Evolutionary conservation across 2,113 vertebrate species (phyloP), one percentile per base, ranked within the genome.

Genomic region (Larimichthys polyactis): DNA sequence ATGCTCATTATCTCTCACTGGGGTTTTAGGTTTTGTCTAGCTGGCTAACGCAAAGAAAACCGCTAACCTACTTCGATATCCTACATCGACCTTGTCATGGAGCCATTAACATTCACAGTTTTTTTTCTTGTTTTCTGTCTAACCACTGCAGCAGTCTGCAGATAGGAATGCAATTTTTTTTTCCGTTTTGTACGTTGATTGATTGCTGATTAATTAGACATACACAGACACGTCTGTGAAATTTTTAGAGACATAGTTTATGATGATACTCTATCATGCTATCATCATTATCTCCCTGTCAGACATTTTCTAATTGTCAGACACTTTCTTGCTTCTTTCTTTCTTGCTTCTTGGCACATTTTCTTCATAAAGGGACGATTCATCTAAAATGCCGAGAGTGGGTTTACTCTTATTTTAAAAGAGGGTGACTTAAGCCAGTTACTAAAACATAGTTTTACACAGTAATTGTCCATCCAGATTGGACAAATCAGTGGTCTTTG

Each of bases 261-360:
- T 84, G 51, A 70, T 84, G 22, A 74, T 58, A 29, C 55, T 49
- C 43, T 36, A 63, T 43, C 36, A 74, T 29, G 32, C 71, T 75
- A 71, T 71, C 44, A 58, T 79, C 58, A 75, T 80, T 75, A 79
- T 76, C 71, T 60, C 49, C 19, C 44, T 79, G 57, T 79, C 70
- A 44, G 22, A 11, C 51, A 27, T 51, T 40, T 57, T 40, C 17
- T 63, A 71, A 46, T 64, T 40, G 51, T 24, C 20, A 49, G 15
- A 49, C 15, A 46, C 36, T 16, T 66, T 11, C 44, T 54, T 11
- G 62, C 7, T 49, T 54, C 15, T 63, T n/a, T 55, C 55, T 16
- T 66, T 11, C 29, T 54, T 11, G 62, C 7, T 49, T 54, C 20
- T 27, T 63, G 17, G 3, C 32, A 20, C 12, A 75, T 79, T 48